Evolutionary conservation across 1,140 invertebrate species (phyloP), one percentile per base, ranked within the genome.

Genomic region (Drosophila tani): DNA sequence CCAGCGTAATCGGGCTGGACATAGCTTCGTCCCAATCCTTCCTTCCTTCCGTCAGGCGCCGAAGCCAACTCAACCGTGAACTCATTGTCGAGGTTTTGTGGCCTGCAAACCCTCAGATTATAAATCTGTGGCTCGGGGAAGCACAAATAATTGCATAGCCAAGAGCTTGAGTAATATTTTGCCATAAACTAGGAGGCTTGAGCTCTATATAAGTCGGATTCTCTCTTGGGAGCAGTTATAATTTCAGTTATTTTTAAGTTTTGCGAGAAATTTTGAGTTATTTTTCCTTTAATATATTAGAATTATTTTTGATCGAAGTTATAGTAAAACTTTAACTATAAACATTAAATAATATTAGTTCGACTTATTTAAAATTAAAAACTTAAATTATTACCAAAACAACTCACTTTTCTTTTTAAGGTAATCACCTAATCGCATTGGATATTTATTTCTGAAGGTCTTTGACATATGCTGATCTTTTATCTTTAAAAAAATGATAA

Each of bases 61-160:
- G 2, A 53, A 90, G 78, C 74, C 65, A 79, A 77, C 55, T 85
- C 79, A 74, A 71, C 49, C 64, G 67, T 68, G n/a, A 90, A 90
- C 64, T 80, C 76, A 85, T 85, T 70, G 79, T 74, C 47, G 65
- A 51, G 64, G 82, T 69, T 90, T 84, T 87, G 84, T 87, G 82
- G 85, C 81, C 85, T 88, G 85, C 85, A 82, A 85, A 75, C 74
- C 50, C 58, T 40, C 58, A 81, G 84, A 88, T 88, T 90, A 90
- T 66, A 62, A 81, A 56, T n/a, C 55, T 49, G 41, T 51, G 21
- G 15, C 17, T 40, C 12, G 11, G 38, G 21, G 5, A 27, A 12
- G 21, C 21, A 17, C 32, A 56, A 50, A 55, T 50, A 67, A 67
- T 65, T 75, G 19, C 14, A 29, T 35, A 17, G 29, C 11, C 24